Base-by-base conservation (phyloP, 2,113 vertebrate genomes). In the Coregonus clupeaformis region DNA sequence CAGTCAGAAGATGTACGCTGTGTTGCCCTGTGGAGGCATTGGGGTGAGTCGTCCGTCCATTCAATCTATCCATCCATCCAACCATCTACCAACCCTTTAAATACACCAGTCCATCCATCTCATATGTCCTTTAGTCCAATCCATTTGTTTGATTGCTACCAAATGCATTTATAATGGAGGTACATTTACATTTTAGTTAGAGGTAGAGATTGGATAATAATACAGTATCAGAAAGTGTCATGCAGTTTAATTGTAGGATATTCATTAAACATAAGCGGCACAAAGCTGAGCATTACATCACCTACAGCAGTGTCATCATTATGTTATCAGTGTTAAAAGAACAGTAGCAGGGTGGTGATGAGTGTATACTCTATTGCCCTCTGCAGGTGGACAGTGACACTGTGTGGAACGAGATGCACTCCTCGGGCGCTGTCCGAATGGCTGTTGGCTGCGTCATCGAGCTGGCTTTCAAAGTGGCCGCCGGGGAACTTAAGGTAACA, bases 401-500 rank as follows among this genome's bases (percentile, higher is more conserved):
- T 0, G 95, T 96, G 74, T 96, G 95, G 95, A 96, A 96, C 0
- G 95, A 96, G 86, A 94, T 96, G 93, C 95, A 96, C 85, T 96
- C 95, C 0, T 95, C 95, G 42, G 94, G 94, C 4, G 94, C 94
- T 0, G 95, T 94, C 69, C 92, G 95, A 73, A 95, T 94, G 92
- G 95, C 95, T 0, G 95, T 96, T 85, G 95, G 95, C 80, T 96
- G 94, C 83, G 91, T 96, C 82, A 86, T 96, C 36, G 95, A 96
- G 87, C 89, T 96, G 52, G 91, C 94, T 74, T 96, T 96, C 88
- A 96, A 95, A 89, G 95, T 96, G 75, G 95, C 94, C 0, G 63
- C 92, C 0, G 95, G 95, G 2, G 95, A 96, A 74, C 91, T 96
- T 77, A 95, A 94, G 93, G 95, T 96, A 52, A 52, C 49, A 4